Base-by-base conservation (phyloP, 2,113 vertebrate genomes). In the Albula goreensis region DNA sequence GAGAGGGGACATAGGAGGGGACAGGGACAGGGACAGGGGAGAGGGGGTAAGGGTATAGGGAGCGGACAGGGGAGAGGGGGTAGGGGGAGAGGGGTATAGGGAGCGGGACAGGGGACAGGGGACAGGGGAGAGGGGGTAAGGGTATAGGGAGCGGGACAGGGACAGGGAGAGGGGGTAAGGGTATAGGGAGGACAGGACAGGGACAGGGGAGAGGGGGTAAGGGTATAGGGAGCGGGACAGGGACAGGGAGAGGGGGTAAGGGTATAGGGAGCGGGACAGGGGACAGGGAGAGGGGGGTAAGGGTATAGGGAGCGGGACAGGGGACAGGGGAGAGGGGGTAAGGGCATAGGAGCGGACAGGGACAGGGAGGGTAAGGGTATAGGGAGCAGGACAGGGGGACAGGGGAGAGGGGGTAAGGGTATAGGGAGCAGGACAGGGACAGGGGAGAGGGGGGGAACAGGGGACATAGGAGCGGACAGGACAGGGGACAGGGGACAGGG, bases 311-410 rank as follows among this genome's bases (percentile, higher is more conserved):
- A 52, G 17, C 41, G 48, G 57, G 22, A 8, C 22, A 11, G 50
- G 52, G 17, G 11, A 2, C 7, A 0, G 74, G 1, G 74, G 91
- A 1, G 7, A 8, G 50, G 63, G 7, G 11, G 6, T 10, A 0
- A 97, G 0, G 98, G 97, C 90, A n/a, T n/a, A n/a, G n/a, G n/a
- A 99, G 93, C 6, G 98, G 31, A 41, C 31, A 41, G 31, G 17
- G 15, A 50, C 22, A n/a, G 19, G 11, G n/a, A n/a, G 5, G 49
- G n/a, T 41, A 41, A 41, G 31, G 60, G 60, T 19, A 4, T 4
- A 7, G 15, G 80, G 63, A 52, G 17, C 41, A 22, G 57, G 22
- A 8, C 22, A 11, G n/a, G 50, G 52, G 17, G 11, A 2, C 7
- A 0, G 74, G 1, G 74, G 91, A 1, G 7, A 8, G 50, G 63